These are phyloP conservation scores for Dolichoris vasculosae DNA, from an alignment of 1,140 invertebrate genomes.

Conservation along the genomic window DNA sequence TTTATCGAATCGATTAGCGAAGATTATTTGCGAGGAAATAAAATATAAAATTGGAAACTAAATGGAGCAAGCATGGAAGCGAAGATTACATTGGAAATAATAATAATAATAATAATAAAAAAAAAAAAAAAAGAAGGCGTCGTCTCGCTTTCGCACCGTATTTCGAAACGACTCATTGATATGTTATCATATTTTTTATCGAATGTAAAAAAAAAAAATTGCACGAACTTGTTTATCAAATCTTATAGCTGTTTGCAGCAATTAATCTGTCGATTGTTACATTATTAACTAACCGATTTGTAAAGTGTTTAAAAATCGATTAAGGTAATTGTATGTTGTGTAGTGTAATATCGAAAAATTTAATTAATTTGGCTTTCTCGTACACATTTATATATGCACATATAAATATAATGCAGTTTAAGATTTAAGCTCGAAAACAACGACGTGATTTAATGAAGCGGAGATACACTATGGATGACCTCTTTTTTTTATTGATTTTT, in stretches of 20 bases:
- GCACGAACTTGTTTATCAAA: slow-evolving; percentile 10
- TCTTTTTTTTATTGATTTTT: slow-evolving; percentile 15
- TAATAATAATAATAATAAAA: no score
- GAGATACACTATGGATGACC: slow-evolving; percentile 1
- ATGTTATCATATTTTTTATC: not conserved
- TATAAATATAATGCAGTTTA: slow-evolving; percentile 15
- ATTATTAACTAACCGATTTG: slow-evolving; percentile 13
- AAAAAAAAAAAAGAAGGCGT: no score
- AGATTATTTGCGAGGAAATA: no score
- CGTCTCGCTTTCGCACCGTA: no score
- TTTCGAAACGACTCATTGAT: not conserved
- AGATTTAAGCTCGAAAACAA: slow-evolving; percentile 27
- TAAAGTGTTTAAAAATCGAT: slow-evolving; percentile 28
- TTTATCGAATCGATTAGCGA: not conserved
- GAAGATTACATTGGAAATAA: no score
- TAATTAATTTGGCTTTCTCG: slow-evolving; percentile 7
- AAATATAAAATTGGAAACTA: no score
- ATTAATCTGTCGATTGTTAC: slow-evolving; percentile 1
- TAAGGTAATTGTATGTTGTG: slow-evolving; percentile 33
- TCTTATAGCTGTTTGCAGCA: not conserved
- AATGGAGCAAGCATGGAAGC: no score
- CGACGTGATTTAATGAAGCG: slow-evolving; percentile 1
- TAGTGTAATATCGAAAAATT: slow-evolving; percentile 22
- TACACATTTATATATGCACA: not conserved
- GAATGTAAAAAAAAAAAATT: not conserved